phyloP scores from a whole-genome alignment of 2,113 vertebrate genomes.

The Gavialis gangeticus region DNA sequence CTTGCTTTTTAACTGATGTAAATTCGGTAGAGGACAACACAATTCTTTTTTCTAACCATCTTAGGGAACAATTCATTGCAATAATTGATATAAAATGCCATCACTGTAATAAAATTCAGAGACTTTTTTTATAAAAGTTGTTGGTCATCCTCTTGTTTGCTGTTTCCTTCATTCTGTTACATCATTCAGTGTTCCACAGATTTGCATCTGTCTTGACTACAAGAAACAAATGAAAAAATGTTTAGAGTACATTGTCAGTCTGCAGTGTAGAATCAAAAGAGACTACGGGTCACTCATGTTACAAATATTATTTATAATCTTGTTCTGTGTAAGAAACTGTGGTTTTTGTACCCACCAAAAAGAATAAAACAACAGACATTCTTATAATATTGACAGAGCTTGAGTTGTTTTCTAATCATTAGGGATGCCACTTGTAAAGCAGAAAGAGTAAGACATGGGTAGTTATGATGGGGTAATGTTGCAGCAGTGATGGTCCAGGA shows the following conservation, averaged over 20 bases:
- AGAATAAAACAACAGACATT: slow-evolving; percentile 84
- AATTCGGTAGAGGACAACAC: slow-evolving; percentile 94
- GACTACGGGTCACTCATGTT: slow-evolving; percentile 82
- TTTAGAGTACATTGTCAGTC: slow-evolving; percentile 79
- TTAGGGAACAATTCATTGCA: slow-evolving; percentile 98
- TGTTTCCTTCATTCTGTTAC: slow-evolving; percentile 82
- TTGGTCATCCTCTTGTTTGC: slow-evolving; percentile 83
- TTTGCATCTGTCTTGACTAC: slow-evolving; percentile 84
- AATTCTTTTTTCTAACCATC: slow-evolving; percentile 98
- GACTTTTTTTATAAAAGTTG: slow-evolving; percentile 86
- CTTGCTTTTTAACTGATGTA: slow-evolving; percentile 98
- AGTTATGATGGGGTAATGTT: not conserved
- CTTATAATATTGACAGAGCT: slow-evolving; percentile 82
- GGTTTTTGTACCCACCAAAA: slow-evolving; percentile 88
- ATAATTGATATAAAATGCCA: slow-evolving; percentile 97
- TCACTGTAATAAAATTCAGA: slow-evolving; percentile 93
- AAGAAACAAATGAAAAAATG: slow-evolving; percentile 79
- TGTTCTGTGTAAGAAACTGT: slow-evolving; percentile 87
- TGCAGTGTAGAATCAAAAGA: slow-evolving; percentile 81
- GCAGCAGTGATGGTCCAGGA: too few relatives aligned
- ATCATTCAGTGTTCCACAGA: slow-evolving; percentile 79
- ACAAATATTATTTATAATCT: slow-evolving; percentile 85
- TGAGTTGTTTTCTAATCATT: slow-evolving; percentile 76
- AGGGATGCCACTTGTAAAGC: slow-evolving; percentile 52
- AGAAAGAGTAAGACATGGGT: not conserved